Conservation (phyloP, 2,888 invertebrate genomes). For the Leptinotarsa peninsularis region DNA sequence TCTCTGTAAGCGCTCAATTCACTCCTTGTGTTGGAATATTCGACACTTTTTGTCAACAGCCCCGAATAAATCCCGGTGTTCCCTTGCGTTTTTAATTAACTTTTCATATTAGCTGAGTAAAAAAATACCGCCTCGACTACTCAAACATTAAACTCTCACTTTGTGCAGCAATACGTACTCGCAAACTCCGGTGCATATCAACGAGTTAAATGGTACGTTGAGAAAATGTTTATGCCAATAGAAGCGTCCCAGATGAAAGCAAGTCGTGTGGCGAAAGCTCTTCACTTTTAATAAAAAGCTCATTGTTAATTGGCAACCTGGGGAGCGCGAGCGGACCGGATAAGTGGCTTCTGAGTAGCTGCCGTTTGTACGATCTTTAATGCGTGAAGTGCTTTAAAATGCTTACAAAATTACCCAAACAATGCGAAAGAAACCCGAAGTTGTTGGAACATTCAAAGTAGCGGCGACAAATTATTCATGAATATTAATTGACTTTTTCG, state of each 20-base stretch:
- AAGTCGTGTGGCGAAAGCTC: constrained; percentile 42
- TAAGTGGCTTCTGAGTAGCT: constrained; percentile 45
- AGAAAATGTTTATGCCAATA: constrained; percentile 29
- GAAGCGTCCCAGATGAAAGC: constrained; percentile 35
- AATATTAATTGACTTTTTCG: constrained; percentile 20
- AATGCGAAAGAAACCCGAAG: constrained; percentile 27
- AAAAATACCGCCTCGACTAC: background rate
- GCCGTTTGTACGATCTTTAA: constrained; percentile 34
- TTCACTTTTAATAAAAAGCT: constrained; percentile 49
- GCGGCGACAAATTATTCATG: constrained; percentile 28
- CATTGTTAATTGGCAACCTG: constrained; percentile 54
- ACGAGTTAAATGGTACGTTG: constrained; percentile 26
- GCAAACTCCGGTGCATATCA: constrained; percentile 14
- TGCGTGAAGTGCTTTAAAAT: constrained; percentile 47
- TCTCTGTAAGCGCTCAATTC: too few relatives aligned
- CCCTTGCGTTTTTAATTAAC: too few relatives aligned
- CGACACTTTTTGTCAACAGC: too few relatives aligned
- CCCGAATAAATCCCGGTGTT: too few relatives aligned
- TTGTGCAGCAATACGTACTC: background rate
- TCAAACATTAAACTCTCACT: background rate
- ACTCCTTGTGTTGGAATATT: too few relatives aligned
- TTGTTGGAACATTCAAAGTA: constrained; percentile 26
- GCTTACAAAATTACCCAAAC: constrained; percentile 41
- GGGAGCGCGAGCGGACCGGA: constrained; percentile 36
- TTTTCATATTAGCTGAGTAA: too few relatives aligned